phyloP scores from a whole-genome alignment of 1,140 invertebrate species.

The Tetragonula clypearis region DNA sequence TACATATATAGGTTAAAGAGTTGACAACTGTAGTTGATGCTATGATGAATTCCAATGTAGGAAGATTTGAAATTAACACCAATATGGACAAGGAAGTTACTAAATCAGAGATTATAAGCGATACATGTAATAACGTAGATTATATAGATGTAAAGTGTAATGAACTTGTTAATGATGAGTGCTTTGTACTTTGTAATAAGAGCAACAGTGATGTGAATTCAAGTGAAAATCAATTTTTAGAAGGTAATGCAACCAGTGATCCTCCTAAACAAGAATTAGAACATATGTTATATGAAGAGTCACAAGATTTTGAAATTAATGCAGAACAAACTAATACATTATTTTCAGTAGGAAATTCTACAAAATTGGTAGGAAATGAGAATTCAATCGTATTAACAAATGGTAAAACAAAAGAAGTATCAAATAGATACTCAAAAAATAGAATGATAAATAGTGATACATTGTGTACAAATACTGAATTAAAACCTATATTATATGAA shows the following conservation, averaged over 20 bases:
- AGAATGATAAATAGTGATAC: conserved; percentile 33
- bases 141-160: conserved; percentile 37
- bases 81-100: conserved; percentile 20
- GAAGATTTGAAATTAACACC: conserved; percentile 27
- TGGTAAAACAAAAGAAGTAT: conserved; percentile 39
- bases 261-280: conserved; percentile 60
- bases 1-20: conserved; percentile 79
- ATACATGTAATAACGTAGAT: conserved; percentile 33
- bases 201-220: conserved; percentile 41
- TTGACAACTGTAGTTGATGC: conserved; percentile 75
- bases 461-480: conserved; percentile 37
- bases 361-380: conserved; percentile 8
- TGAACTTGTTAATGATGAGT: conserved; percentile 43
- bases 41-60: conserved; percentile 66
- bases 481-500: conserved; percentile 65
- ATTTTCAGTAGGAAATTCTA: conserved; percentile 24
- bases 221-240: conserved; percentile 41
- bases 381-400: not conserved
- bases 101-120: conserved; percentile 21
- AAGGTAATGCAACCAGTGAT: conserved; percentile 35
- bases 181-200: conserved; percentile 20
- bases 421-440: conserved; percentile 26
- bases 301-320: conserved; percentile 20
- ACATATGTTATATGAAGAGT: conserved; percentile 63
- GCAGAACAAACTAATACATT: conserved; percentile 3